Evolutionary conservation across 2,888 invertebrate genomes (phyloP).

Genomic region (Nowickia ferox): DNA sequence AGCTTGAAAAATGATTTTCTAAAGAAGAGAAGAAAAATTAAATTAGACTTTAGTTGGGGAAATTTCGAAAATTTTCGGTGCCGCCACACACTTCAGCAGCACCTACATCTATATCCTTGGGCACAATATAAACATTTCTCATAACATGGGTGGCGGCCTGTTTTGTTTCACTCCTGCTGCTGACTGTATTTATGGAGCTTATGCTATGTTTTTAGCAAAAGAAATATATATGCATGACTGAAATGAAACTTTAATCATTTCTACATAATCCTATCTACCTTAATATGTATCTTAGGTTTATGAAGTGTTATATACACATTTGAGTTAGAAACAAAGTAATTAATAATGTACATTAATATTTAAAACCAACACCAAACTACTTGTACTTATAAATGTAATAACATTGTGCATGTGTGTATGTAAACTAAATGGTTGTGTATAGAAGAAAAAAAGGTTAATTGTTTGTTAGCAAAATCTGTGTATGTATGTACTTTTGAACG

Average conservation of each 20-base stretch:
- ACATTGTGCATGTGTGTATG: background rate
- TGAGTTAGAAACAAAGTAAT: slow-evolving; percentile 57
- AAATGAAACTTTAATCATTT: slow-evolving; percentile 16
- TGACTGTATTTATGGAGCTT: background rate
- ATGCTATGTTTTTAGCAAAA: background rate
- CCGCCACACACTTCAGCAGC: no score
- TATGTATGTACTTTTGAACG: no score
- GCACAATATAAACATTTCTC: no score
- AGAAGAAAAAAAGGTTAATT: slow-evolving; percentile 13
- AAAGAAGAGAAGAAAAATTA: no score
- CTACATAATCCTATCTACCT: slow-evolving; percentile 22
- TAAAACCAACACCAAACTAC: slow-evolving; percentile 14
- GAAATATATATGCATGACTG: background rate
- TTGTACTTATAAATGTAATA: background rate
- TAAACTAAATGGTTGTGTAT: background rate
- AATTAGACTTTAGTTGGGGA: no score
- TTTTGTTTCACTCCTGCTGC: background rate
- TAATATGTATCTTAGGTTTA: slow-evolving; percentile 21
- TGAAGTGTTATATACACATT: slow-evolving; percentile 66
- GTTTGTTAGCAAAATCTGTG: slow-evolving; percentile 1
- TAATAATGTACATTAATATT: slow-evolving; percentile 62
- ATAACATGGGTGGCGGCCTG: background rate
- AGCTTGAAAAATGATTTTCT: no score
- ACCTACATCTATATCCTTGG: no score
- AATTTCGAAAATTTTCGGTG: no score